A percentile compares a stretch with the other conserved stretches of the same genome.
These are phyloP conservation scores for Tetraneura akinire DNA, from an alignment of 1,140 invertebrate species.

Conservation along the genomic window DNA sequence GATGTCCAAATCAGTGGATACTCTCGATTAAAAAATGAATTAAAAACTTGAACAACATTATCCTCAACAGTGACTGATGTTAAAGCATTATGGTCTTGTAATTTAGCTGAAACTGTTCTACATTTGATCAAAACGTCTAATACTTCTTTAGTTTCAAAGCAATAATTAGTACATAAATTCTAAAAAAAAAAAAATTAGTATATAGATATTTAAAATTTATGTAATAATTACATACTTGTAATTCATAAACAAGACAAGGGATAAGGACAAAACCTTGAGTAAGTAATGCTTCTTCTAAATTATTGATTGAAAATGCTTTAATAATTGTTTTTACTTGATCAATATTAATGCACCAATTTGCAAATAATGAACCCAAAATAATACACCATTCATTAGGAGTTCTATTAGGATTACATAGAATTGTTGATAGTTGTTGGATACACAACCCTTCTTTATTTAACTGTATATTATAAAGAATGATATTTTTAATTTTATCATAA, in stretches of 20 bases:
- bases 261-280: constrained; percentile 59
- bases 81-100: constrained; percentile 58
- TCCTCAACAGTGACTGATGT: constrained; percentile 60
- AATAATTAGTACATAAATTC: constrained; percentile 60
- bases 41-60: constrained; percentile 59
- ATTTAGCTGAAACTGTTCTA: constrained; percentile 60
- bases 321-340: constrained; percentile 61
- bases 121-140: constrained; percentile 60
- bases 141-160: constrained; percentile 61
- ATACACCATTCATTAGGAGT: constrained; percentile 59
- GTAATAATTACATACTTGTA: constrained; percentile 57
- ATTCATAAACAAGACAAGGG: constrained; percentile 61
- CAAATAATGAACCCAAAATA: constrained; percentile 59
- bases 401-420: constrained; percentile 53
- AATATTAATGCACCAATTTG: constrained; percentile 60
- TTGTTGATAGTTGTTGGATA: constrained; percentile 54
- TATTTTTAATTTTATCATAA: constrained; percentile 55
- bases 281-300: constrained; percentile 58
- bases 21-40: constrained; percentile 58
- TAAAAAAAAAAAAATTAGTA: constrained; percentile 38
- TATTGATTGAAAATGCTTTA: constrained; percentile 58
- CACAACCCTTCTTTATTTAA: constrained; percentile 53
- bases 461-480: constrained; percentile 52
- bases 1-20: constrained; percentile 62
- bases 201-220: constrained; percentile 1